Conservation (phyloP, 2,113 vertebrate species). For the Psettodes erumei region DNA sequence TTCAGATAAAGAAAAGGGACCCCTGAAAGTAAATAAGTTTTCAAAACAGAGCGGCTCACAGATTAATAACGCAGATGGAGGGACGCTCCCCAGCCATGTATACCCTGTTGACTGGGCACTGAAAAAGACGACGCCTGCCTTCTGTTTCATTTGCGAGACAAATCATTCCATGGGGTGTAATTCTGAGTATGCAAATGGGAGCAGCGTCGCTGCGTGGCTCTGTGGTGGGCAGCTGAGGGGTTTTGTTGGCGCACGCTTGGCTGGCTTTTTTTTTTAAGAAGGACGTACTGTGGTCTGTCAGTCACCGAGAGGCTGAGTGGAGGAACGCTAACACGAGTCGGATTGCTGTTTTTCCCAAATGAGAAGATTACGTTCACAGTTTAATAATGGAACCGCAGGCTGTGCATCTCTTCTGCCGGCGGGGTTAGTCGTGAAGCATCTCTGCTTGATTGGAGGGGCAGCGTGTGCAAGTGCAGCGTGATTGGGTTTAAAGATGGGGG, state of each 20-base stretch:
- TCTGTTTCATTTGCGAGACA: slow-evolving; percentile 42
- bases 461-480: not conserved
- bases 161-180: slow-evolving; percentile 27
- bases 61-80: slow-evolving; percentile 40
- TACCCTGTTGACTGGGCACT: slow-evolving; percentile 5
- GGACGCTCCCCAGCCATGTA: slow-evolving; percentile 13
- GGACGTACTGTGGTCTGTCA: slow-evolving; percentile 10
- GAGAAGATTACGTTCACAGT: slow-evolving; percentile 22
- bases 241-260: slow-evolving; percentile 11
- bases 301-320: slow-evolving; percentile 22
- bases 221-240: slow-evolving; percentile 32
- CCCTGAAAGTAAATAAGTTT: slow-evolving; percentile 14
- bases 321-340: not conserved
- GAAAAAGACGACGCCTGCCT: slow-evolving; percentile 25
- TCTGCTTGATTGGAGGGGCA: slow-evolving; percentile 3
- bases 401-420: not conserved
- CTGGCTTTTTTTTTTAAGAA: slow-evolving; percentile 25
- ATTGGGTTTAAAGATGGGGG: not conserved
- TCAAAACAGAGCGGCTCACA: not conserved
- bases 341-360: slow-evolving; percentile 7
- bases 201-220: slow-evolving; percentile 8
- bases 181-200: slow-evolving; percentile 38
- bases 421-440: not conserved
- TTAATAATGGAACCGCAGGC: not conserved
- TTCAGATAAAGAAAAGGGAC: slow-evolving; percentile 26